These are phyloP conservation scores for Chrysomallon squamiferum DNA, from an alignment of 1,140 invertebrate species.

Conservation along the genomic window DNA sequence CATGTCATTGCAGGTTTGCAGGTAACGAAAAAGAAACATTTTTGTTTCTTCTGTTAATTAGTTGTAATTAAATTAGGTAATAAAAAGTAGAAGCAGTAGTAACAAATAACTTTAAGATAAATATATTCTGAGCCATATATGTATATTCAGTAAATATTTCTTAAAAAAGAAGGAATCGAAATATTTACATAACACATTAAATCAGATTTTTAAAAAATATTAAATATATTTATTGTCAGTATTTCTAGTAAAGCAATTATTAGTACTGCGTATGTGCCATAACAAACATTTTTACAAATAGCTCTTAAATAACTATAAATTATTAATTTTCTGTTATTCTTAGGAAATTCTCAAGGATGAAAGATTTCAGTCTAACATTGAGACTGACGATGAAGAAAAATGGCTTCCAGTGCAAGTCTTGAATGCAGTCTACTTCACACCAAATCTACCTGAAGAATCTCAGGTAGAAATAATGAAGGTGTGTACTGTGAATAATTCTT, in stretches of 20 bases:
- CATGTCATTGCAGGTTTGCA: conserved; percentile 80
- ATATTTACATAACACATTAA: no score
- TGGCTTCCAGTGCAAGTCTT: conserved; percentile 90
- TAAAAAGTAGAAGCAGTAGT: not conserved
- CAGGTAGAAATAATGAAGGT: conserved; percentile 79
- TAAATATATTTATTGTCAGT: no score
- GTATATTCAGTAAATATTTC: no score
- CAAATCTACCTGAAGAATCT: conserved; percentile 75
- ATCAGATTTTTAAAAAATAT: no score
- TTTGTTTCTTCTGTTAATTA: not conserved
- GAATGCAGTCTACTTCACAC: conserved; percentile 80
- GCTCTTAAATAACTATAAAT: no score
- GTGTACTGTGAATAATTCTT: conserved; percentile 6
- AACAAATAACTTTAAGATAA: not conserved
- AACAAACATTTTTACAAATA: no score
- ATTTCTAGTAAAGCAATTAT: no score
- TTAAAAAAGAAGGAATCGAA: no score
- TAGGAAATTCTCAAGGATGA: conserved; percentile 90
- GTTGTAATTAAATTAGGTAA: not conserved
- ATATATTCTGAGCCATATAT: conserved; percentile 62
- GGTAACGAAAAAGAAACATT: conserved; percentile 17
- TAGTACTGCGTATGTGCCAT: no score
- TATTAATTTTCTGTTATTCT: conserved; percentile 40
- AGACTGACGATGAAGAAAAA: conserved; percentile 87
- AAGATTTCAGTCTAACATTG: conserved; percentile 84